Base-by-base conservation (phyloP, 1,140 invertebrate species). In the Heliconius nattereri region DNA sequence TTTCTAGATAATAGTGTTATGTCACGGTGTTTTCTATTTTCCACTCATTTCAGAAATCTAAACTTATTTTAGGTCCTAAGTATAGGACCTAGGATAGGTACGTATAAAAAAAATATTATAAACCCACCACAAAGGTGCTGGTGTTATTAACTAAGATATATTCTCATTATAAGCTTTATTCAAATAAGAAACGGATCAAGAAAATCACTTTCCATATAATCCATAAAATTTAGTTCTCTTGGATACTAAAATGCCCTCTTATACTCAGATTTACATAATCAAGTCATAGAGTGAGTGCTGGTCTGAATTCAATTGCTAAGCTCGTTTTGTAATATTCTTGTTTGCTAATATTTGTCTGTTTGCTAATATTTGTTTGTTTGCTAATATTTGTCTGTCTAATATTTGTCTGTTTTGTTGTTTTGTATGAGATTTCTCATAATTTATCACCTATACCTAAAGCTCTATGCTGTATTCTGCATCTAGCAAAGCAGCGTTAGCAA, bases 251-350 rank as follows among this genome's bases (percentile, higher is more conserved):
- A 71, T 76, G 35, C 66, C 35, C 60, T 76, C 71, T 76, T 76
- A 76, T 71, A 71, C 37, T 76, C n/a, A 76, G 40, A 76, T 76
- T 76, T 76, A 20, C 37, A 76, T 76, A 76, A 76, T 76, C 37
- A 70, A 76, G 60, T 76, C 75, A 20, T 71, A 76, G 75, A 76
- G 60, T 66, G 37, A 75, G 54, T 75, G 54, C 74, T 23, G 35
- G 32, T 75, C 74, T 23, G 74, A 66, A 75, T 66, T 66, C 74
- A 75, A 66, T 66, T 37, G 54, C 54, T 37, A 26, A 66, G 52
- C 37, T 37, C 20, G 54, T 66, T 66, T 37, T 75, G 66, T 37
- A 3, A 66, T 66, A 13, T 26, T 66, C 23, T 66, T 66, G 9
- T 66, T 11, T 26, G 7, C 1, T 66, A 6, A 66, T 26, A 66